Conservation (phyloP, 2,888 invertebrate species). For the Coenonympha arcania region DNA sequence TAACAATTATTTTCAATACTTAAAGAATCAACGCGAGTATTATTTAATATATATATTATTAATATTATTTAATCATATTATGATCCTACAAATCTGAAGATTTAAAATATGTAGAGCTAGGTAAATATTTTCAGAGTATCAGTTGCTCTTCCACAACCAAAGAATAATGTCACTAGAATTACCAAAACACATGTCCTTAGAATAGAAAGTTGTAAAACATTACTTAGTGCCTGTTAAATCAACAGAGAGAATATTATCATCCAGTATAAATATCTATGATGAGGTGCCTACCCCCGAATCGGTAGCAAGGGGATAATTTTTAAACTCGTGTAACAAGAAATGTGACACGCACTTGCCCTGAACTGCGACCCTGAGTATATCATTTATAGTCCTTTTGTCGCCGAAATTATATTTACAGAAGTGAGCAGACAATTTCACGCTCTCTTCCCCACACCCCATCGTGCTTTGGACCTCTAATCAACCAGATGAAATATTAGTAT, state of each 20-base stretch:
- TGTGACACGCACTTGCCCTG: conserved; percentile 56
- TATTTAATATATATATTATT: too few relatives aligned
- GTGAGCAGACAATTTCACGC: conserved; percentile 75
- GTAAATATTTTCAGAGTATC: too few relatives aligned
- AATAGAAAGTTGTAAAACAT: neutral
- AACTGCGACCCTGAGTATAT: conserved; percentile 63
- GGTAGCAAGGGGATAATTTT: conserved; percentile 38
- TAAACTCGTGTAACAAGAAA: conserved; percentile 58
- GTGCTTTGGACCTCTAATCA: conserved; percentile 68
- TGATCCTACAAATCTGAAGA: too few relatives aligned
- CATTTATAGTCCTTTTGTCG: conserved; percentile 74
- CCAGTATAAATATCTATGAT: neutral
- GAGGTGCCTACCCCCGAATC: neutral
- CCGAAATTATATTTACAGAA: conserved; percentile 75
- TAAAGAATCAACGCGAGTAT: too few relatives aligned
- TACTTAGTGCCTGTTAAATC: neutral
- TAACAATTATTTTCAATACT: too few relatives aligned
- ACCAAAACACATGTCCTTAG: too few relatives aligned
- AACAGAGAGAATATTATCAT: neutral
- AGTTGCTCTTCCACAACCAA: too few relatives aligned
- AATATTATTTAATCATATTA: too few relatives aligned
- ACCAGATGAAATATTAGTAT: conserved; percentile 42
- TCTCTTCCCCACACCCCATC: conserved; percentile 70
- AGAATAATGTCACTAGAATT: too few relatives aligned
- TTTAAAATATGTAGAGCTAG: too few relatives aligned